Evolutionary conservation across 2,888 invertebrate species (phyloP), one percentile per base, ranked within the genome.

Genomic region (Drosophila cognata): DNA sequence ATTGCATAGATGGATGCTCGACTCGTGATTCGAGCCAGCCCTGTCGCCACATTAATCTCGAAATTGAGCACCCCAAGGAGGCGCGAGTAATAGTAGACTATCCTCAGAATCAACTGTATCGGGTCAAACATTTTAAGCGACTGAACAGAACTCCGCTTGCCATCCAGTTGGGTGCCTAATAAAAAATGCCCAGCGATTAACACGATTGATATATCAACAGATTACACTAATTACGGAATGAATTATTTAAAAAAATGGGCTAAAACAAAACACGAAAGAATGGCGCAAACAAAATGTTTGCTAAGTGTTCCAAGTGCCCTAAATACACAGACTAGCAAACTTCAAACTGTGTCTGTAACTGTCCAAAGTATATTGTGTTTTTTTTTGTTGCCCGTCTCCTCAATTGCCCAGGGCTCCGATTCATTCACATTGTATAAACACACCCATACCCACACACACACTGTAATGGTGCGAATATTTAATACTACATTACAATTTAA

Each of bases 41-140:
- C 87, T 1, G 77, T 86, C 5, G n/a, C 21, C 8, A 46, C 28
- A 25, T 84, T 57, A 18, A 84, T 74, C 18, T 80, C 71, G 13
- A 83, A 83, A 56, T 84, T 83, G 3, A 77, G 1, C 3, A 86
- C 70, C 6, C 84, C 89, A 13, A 86, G 18, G 0, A 64, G 0
- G 0, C 81, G 69, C 5, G 69, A 66, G 16, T 80, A 86, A n/a
- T 33, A 52, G 41, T 84, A 84, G 21, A 28, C 13, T 0, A 68
- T 5, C 36, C 77, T 73, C 16, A 86, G 36, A 6, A 88, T 57
- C 4, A 28, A 55, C 83, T 35, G 21, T 13, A 71, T 63, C 8
- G 31, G 0, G 33, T 68, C 72, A 50, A 4, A 38, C 82, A 83
- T 88, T 25, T 10, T 33, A 36, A 8, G 8, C 4, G 2, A 81